These are phyloP conservation scores for Phasia obesa DNA, from an alignment of 2,888 invertebrate species.

Conservation along the genomic window DNA sequence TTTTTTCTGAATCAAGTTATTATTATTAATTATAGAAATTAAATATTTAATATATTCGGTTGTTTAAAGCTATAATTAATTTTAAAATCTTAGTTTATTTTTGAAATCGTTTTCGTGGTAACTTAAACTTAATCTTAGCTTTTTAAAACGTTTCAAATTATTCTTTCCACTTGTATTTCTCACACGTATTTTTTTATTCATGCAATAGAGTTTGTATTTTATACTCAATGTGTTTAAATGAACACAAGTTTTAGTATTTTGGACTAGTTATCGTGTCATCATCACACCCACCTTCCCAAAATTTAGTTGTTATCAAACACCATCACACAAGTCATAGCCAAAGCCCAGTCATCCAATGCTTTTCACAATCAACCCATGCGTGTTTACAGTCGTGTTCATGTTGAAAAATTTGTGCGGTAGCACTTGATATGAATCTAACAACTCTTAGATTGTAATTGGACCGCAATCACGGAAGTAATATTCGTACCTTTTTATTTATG, in stretches of 20 bases:
- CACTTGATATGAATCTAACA: conserved; percentile 37
- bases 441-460: conserved; percentile 4
- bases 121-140: too few species aligned
- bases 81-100: too few species aligned
- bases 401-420: conserved; percentile 31
- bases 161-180: background rate
- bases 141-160: too few species aligned
- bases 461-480: background rate
- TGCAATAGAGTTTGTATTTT: conserved; percentile 1
- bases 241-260: conserved; percentile 29
- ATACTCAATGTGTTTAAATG: conserved; percentile 21
- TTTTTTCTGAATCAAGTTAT: too few species aligned
- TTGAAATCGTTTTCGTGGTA: too few species aligned
- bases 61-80: too few species aligned
- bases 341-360: conserved; percentile 10
- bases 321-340: conserved; percentile 18
- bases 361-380: conserved; percentile 21
- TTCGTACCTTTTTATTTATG: background rate
- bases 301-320: conserved; percentile 51
- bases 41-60: too few species aligned
- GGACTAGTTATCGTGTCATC: conserved; percentile 45
- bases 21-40: too few species aligned
- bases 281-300: conserved; percentile 56
- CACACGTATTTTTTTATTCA: background rate
- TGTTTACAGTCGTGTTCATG: conserved; percentile 2